Evolutionary conservation across 2,113 vertebrate genomes (phyloP).

Genomic region (Piliocolobus tephrosceles): DNA sequence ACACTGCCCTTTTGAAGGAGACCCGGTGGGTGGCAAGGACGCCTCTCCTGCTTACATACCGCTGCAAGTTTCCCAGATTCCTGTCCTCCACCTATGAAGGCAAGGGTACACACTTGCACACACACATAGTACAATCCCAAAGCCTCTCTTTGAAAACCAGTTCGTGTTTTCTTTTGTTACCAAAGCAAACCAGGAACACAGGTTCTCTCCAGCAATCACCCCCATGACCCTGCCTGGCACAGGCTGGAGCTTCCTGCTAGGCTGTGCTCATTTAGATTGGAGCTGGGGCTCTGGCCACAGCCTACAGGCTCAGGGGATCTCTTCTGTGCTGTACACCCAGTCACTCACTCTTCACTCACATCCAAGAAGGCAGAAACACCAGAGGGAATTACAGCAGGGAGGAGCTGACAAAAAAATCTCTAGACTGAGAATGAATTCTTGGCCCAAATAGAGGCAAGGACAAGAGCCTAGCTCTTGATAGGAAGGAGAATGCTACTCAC

Average conservation of each 20-base stretch:
- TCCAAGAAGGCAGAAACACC: not conserved
- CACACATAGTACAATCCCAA: not conserved
- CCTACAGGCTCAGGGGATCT: not conserved
- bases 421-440: not conserved
- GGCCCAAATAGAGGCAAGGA: not conserved
- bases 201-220: not conserved
- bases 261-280: not conserved
- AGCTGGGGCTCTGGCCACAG: not conserved
- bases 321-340: rapidly evolving
- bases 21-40: rapidly evolving
- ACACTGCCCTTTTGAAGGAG: not conserved
- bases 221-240: not conserved
- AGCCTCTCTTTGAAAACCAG: not conserved
- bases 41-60: rapidly evolving
- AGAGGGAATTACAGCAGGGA: not conserved
- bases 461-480: not conserved
- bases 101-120: not conserved
- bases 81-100: not conserved
- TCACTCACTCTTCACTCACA: not conserved
- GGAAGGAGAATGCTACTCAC: not conserved
- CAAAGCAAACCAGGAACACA: not conserved
- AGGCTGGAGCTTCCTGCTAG: not conserved
- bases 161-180: not conserved
- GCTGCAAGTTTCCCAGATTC: not conserved
- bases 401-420: not conserved